Percentiles rank a stretch among this genome's conserved stretches.
Evolutionary conservation across 2,113 vertebrate genomes (phyloP).

Genomic region (Ciconia boyciana): DNA sequence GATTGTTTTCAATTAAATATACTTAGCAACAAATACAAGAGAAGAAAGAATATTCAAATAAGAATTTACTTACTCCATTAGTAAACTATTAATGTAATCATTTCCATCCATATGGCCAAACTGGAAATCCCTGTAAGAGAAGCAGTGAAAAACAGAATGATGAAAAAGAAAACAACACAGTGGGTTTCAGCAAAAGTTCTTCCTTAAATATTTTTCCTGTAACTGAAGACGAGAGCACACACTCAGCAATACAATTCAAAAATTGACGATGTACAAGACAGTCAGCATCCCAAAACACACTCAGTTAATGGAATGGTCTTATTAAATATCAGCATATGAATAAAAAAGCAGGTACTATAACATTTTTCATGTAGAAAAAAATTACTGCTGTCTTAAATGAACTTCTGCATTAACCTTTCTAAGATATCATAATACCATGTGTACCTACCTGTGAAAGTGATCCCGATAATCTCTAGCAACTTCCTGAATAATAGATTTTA

Average conservation of each 20-base stretch:
- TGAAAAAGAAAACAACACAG: neutral
- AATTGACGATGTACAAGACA: neutral
- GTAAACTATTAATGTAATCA: slow-evolving; percentile 96
- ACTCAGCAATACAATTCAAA: neutral
- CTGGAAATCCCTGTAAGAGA: slow-evolving; percentile 81
- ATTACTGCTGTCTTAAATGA: neutral
- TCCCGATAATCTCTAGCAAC: slow-evolving; percentile 90
- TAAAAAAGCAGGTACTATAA: neutral
- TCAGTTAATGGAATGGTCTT: neutral
- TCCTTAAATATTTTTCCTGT: neutral
- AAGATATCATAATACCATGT: neutral
- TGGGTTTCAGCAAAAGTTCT: neutral
- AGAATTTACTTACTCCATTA: slow-evolving; percentile 92
- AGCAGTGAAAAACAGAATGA: neutral
- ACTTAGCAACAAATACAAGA: neutral
- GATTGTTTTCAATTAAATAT: neutral
- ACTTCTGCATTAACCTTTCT: too few species aligned
- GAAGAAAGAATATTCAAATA: neutral
- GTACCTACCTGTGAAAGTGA: slow-evolving; percentile 89
- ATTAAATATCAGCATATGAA: neutral
- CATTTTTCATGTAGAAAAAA: neutral
- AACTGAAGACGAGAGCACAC: neutral
- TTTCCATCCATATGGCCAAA: slow-evolving; percentile 98
- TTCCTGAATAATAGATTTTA: slow-evolving; percentile 90
- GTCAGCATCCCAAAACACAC: neutral